Conservation (phyloP, 2,888 invertebrate species). For the Cremastobaeus sp. region DNA sequence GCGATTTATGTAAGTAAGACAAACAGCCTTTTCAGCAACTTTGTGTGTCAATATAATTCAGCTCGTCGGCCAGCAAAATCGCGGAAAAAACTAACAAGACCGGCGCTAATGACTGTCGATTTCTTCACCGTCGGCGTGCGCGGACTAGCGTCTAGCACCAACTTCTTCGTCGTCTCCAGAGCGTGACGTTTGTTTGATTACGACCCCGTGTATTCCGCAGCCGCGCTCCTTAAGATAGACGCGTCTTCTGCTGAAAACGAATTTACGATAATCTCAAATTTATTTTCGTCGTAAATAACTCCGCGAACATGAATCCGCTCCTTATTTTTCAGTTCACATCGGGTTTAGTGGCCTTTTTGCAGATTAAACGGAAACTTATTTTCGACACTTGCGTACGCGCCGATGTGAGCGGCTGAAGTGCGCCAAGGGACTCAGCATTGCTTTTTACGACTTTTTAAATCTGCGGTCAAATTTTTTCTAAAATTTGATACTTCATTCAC, state of each 20-base stretch:
- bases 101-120: constrained; percentile 19
- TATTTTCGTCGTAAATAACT: constrained; percentile 45
- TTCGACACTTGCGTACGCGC: too few relatives aligned
- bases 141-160: too few relatives aligned
- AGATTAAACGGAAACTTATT: neutral
- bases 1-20: too few relatives aligned
- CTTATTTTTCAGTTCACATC: constrained; percentile 13
- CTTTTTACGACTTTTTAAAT: too few relatives aligned
- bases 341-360: constrained; percentile 11
- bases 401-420: too few relatives aligned
- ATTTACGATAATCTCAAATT: constrained; percentile 41
- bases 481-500: too few relatives aligned
- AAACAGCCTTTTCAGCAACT: neutral
- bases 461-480: too few relatives aligned
- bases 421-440: too few relatives aligned
- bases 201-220: constrained; percentile 23
- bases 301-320: constrained; percentile 24
- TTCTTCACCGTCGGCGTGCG: constrained; percentile 12
- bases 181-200: constrained; percentile 39
- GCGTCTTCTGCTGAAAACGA: constrained; percentile 27
- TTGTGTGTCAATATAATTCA: neutral
- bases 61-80: too few relatives aligned
- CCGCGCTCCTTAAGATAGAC: constrained; percentile 40
- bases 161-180: constrained; percentile 29
- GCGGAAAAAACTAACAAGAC: too few relatives aligned